phyloP scores from a whole-genome alignment of 1,140 invertebrate genomes.

The Thaumetopoea pityocampa region DNA sequence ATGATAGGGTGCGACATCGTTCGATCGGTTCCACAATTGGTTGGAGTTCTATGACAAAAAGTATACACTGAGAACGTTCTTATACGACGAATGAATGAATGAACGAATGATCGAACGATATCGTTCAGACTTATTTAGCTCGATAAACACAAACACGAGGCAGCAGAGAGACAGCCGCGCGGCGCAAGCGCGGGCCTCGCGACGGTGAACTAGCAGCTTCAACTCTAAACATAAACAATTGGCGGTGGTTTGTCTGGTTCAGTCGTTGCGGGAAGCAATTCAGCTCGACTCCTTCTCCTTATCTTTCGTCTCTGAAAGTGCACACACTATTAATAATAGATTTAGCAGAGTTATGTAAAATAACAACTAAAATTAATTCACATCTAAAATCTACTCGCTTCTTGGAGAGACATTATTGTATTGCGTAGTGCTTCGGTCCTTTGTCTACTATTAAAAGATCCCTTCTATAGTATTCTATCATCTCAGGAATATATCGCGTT shows the following conservation, averaged over 20 bases:
- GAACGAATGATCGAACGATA: constrained; percentile 36
- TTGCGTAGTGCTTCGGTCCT: too few species aligned
- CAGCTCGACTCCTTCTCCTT: constrained; percentile 73
- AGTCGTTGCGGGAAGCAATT: constrained; percentile 59
- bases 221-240: constrained; percentile 72
- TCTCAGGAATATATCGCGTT: too few species aligned
- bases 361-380: not conserved
- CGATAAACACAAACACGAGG: constrained; percentile 41
- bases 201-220: constrained; percentile 46
- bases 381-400: too few species aligned
- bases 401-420: too few species aligned
- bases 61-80: constrained; percentile 16
- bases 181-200: constrained; percentile 30
- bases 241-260: constrained; percentile 72
- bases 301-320: constrained; percentile 66
- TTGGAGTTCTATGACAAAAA: constrained; percentile 19
- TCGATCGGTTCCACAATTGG: constrained; percentile 26
- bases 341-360: not conserved
- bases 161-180: constrained; percentile 42
- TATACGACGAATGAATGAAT: not conserved
- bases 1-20: constrained; percentile 28
- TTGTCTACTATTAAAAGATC: too few species aligned
- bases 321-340: not conserved
- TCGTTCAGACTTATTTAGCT: constrained; percentile 44
- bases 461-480: too few species aligned